Evolutionary conservation across 2,888 invertebrate species (phyloP).

Genomic region (Meghimatium bilineatum): DNA sequence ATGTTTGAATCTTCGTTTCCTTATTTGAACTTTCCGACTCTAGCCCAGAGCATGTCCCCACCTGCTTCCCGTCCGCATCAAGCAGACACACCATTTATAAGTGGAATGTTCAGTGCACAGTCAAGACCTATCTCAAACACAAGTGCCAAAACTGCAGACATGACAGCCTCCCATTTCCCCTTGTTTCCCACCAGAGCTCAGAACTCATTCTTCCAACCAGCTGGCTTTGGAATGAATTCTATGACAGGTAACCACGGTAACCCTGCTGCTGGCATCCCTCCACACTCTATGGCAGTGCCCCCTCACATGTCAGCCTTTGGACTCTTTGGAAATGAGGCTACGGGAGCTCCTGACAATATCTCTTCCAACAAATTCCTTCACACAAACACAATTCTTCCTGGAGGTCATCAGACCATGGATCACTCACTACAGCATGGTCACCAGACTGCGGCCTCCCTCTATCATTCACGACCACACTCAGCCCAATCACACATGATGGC

Average conservation of each 20-base stretch:
- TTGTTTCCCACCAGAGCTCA: constrained; percentile 35
- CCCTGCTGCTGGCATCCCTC: constrained; percentile 31
- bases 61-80: constrained; percentile 46
- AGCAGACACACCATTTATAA: constrained; percentile 40
- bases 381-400: constrained; percentile 43
- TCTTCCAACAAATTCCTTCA: constrained; percentile 47
- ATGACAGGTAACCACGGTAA: constrained; percentile 46
- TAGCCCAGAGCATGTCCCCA: constrained; percentile 48
- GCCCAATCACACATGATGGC: constrained; percentile 49
- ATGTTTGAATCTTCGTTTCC: constrained; percentile 45
- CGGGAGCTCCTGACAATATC: constrained; percentile 39
- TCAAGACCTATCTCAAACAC: constrained; percentile 45
- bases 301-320: constrained; percentile 48
- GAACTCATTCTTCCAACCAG: constrained; percentile 49
- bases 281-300: constrained; percentile 46
- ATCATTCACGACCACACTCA: constrained; percentile 44
- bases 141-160: constrained; percentile 45
- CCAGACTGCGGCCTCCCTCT: constrained; percentile 40
- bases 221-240: constrained; percentile 47
- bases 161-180: constrained; percentile 45
- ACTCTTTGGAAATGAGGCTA: constrained; percentile 42
- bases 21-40: constrained; percentile 47
- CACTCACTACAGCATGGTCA: constrained; percentile 49
- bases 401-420: constrained; percentile 45
- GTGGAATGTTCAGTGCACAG: constrained; percentile 47